Percentiles rank a stretch among this genome's conserved stretches.
phyloP scores from a whole-genome alignment of 2,797 vertebrate species.

The Hyperoplus lanceolatus region DNA sequence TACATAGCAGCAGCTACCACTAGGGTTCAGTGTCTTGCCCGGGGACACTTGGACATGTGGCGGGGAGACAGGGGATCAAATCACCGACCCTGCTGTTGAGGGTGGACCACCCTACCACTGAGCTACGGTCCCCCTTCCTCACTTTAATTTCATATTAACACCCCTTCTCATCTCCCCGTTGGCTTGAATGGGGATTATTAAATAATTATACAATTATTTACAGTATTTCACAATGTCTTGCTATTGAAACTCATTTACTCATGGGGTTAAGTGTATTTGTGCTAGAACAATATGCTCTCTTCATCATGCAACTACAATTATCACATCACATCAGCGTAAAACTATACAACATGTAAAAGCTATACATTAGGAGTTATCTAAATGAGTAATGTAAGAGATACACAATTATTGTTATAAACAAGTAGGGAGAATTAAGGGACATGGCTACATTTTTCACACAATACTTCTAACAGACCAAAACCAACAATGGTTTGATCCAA shows the following conservation, averaged over 20 bases:
- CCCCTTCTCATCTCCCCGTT: background rate
- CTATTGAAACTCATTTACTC: background rate
- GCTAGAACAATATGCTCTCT: conserved; percentile 25
- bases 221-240: conserved; percentile 4
- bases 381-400: background rate
- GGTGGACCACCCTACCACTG: no score
- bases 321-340: conserved; percentile 31
- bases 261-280: background rate
- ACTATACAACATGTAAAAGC: background rate
- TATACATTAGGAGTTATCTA: background rate
- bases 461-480: conserved; percentile 1
- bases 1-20: no score
- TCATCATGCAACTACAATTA: conserved; percentile 22
- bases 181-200: no score
- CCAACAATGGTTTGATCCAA: background rate
- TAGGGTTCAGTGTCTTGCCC: no score
- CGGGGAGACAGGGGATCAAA: no score
- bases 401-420: background rate
- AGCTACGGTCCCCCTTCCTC: background rate
- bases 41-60: no score
- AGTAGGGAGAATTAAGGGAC: background rate
- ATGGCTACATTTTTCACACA: background rate
- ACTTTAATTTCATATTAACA: conserved; percentile 28
- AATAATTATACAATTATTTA: background rate
- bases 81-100: no score